Percentiles rank a stretch among this genome's conserved stretches.
Conservation (phyloP, 2,113 vertebrate species). For the Eubucco bourcierii region DNA sequence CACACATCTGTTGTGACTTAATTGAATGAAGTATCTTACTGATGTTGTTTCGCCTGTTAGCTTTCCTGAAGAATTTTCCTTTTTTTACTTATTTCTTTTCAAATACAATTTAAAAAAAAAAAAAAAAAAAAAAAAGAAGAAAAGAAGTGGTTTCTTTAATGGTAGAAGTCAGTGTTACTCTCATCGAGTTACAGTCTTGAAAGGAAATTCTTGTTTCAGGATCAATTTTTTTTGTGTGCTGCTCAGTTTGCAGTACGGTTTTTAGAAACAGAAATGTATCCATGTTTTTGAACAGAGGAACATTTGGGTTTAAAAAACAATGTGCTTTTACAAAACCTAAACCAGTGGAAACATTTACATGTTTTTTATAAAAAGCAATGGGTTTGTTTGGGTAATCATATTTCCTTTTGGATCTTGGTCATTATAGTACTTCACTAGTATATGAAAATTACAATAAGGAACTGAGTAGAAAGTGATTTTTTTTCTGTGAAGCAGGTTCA, state of each 20-base stretch:
- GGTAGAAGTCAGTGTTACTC: not conserved
- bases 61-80: not conserved
- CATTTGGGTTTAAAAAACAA: conserved; percentile 15
- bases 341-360: conserved; percentile 6
- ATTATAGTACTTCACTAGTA: not conserved
- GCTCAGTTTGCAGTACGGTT: not conserved
- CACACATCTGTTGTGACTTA: not conserved
- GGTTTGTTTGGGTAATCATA: conserved; percentile 23
- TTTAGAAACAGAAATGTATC: conserved; percentile 12
- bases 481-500: not conserved
- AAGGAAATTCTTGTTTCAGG: conserved; percentile 18
- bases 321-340: conserved; percentile 19
- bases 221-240: not conserved
- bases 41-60: not conserved
- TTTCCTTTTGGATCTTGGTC: not conserved
- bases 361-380: not conserved
- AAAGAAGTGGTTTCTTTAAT: not conserved
- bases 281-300: conserved; percentile 1
- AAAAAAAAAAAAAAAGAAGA: too few relatives aligned
- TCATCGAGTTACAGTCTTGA: conserved; percentile 5
- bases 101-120: not conserved
- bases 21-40: not conserved
- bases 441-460: not conserved
- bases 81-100: not conserved
- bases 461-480: not conserved